Evolutionary conservation across 2,797 vertebrate species (phyloP), one percentile per base, ranked within the genome.

Genomic region (Odontamblyopus lacepedii): DNA sequence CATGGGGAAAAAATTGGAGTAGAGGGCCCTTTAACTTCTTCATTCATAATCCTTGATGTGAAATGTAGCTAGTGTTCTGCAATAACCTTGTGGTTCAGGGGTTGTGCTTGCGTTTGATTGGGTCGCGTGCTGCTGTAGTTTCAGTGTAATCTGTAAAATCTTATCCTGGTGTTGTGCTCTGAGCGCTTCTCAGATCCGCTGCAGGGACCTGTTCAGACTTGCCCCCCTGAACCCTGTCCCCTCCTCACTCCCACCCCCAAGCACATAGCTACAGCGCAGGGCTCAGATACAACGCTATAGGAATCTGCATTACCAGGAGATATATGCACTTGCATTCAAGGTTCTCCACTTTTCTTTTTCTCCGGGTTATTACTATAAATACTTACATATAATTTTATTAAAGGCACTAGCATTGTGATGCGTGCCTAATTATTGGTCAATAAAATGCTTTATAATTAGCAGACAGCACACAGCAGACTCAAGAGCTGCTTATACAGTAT

Each of bases 191-290:
- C 66, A 70, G 64, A 78, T 72, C 73, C 41, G 51, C 66, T 75
- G 65, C 1, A 59, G 75, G 0, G 79, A 81, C 81, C 74, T 85
- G 88, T 83, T 83, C 82, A 77, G 81, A 86, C 87, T 48, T 82
- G 88, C 67, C 63, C 68, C 60, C 61, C 73, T 75, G 38, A 75
- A 44, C 62, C 35, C 62, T 12, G 62, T 63, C 62, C 62, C 35
- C 62, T 63, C 18, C 62, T 23, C 27, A 29, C 57, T 60, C 23
- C 23, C 23, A 23, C 23, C 23, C 23, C 23, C 4, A 6, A 30
- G 26, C 27, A 60, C 55, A 57, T 2, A 26, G 11, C 56, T 11
- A 56, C 26, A 15, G 6, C 51, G 0, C 51, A 55, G 44, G 44
- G 44, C 19, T 55, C 51, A n/a, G 19, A n/a, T 7, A 2, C 19